Percentiles rank a stretch among this genome's conserved stretches.
These are phyloP conservation scores for Idris sp. DNA, from an alignment of 1,140 invertebrate genomes.

Conservation along the genomic window DNA sequence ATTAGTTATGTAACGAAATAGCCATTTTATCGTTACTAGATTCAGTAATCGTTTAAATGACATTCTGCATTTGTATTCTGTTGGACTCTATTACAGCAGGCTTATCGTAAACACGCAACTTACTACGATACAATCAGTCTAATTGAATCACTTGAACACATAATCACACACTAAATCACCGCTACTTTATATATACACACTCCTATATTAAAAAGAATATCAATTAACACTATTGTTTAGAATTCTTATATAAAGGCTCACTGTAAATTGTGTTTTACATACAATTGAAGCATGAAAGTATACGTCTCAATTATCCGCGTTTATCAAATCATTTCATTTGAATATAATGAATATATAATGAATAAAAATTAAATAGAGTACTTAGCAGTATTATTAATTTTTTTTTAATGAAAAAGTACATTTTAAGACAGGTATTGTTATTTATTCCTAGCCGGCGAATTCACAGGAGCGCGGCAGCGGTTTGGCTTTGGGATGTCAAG, in stretches of 20 bases:
- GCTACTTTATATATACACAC: too few relatives aligned
- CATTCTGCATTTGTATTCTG: constrained; percentile 35
- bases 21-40: constrained; percentile 15
- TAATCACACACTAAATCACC: constrained; percentile 2
- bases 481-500: constrained; percentile 75
- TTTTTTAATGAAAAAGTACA: too few relatives aligned
- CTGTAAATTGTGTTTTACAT: too few relatives aligned
- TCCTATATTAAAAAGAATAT: constrained; percentile 30
- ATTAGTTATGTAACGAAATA: constrained; percentile 23
- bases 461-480: constrained; percentile 77
- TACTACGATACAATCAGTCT: constrained; percentile 48
- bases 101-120: constrained; percentile 55
- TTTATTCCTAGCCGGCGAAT: constrained; percentile 76
- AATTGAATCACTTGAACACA: constrained; percentile 45
- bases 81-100: constrained; percentile 31
- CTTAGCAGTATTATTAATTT: too few relatives aligned
- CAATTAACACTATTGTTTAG: constrained; percentile 16
- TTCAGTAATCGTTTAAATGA: constrained; percentile 37
- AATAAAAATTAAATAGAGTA: too few relatives aligned
- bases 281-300: too few relatives aligned
- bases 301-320: too few relatives aligned
- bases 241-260: too few relatives aligned
- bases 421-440: too few relatives aligned
- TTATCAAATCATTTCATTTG: too few relatives aligned
- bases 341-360: too few relatives aligned